phyloP scores from a whole-genome alignment of 2,113 vertebrate species.

The Sapajus apella region DNA sequence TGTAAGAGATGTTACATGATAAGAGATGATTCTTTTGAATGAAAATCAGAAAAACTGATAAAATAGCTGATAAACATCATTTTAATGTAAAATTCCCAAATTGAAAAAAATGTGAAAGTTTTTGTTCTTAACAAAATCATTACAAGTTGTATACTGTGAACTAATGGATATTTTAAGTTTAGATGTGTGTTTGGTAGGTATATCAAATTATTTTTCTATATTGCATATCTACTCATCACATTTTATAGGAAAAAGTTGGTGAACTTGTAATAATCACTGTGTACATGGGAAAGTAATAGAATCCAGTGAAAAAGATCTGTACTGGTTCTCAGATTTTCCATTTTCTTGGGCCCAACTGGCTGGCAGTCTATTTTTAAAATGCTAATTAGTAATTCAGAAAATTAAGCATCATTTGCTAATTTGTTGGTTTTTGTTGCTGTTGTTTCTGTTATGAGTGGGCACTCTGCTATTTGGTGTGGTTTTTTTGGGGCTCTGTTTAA shows the following conservation, averaged over 20 bases:
- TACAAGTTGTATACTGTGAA: background rate
- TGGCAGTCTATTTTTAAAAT: background rate
- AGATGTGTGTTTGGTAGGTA: background rate
- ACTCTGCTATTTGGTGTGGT: background rate
- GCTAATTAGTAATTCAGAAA: background rate
- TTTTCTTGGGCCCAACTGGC: background rate
- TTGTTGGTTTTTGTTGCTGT: background rate
- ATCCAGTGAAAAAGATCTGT: background rate
- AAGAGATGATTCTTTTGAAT: background rate
- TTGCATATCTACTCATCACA: background rate
- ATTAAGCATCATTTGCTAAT: background rate
- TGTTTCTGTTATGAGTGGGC: background rate
- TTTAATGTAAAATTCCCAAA: background rate
- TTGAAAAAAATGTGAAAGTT: background rate
- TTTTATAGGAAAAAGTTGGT: background rate
- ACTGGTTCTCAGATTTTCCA: background rate
- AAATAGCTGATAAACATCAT: background rate
- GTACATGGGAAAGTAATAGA: background rate
- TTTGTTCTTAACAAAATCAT: slow-evolving; percentile 16
- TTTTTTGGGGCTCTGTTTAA: background rate
- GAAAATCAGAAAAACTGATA: background rate
- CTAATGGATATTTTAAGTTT: background rate
- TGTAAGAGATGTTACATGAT: background rate
- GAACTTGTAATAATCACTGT: background rate
- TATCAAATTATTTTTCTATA: background rate